These are phyloP conservation scores for Eubasilissa regina DNA, from an alignment of 1,140 invertebrate genomes.

Conservation along the genomic window DNA sequence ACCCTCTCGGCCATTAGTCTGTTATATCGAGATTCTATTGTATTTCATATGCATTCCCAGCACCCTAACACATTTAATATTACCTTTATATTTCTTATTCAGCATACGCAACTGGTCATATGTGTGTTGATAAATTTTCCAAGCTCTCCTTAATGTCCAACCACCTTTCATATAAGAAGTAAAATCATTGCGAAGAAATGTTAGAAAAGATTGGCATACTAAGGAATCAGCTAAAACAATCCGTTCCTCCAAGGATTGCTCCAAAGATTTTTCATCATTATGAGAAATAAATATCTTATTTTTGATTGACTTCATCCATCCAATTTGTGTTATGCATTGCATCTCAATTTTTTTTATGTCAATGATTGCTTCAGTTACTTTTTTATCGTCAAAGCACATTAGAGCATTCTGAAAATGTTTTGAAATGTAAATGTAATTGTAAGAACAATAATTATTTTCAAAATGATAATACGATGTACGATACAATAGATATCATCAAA, in stretches of 20 bases:
- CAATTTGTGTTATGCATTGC: slow-evolving; percentile 73
- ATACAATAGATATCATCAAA: no score
- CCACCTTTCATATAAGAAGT: slow-evolving; percentile 81
- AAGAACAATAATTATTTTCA: no score
- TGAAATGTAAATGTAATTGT: no score
- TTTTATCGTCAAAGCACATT: slow-evolving; percentile 83
- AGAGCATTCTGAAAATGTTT: slow-evolving; percentile 75
- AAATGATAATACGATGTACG: no score
- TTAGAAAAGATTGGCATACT: slow-evolving; percentile 75
- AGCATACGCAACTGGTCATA: slow-evolving; percentile 76
- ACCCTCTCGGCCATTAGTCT: no score
- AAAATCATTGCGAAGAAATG: slow-evolving; percentile 79
- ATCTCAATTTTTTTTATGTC: slow-evolving; percentile 78
- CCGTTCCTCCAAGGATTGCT: slow-evolving; percentile 76
- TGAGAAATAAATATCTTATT: slow-evolving; percentile 70
- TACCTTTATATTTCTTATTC: slow-evolving; percentile 66
- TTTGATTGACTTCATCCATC: slow-evolving; percentile 75
- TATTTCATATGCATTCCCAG: slow-evolving; percentile 3
- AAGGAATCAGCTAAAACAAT: slow-evolving; percentile 79
- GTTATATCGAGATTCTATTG: slow-evolving; percentile 42
- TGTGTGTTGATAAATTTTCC: slow-evolving; percentile 81
- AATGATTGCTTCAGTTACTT: slow-evolving; percentile 74
- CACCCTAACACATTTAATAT: not conserved
- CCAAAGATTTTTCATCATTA: slow-evolving; percentile 62
- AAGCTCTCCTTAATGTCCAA: slow-evolving; percentile 82